Evolutionary conservation across 2,113 vertebrate genomes (phyloP).

Genomic region (Bothrops jararaca): DNA sequence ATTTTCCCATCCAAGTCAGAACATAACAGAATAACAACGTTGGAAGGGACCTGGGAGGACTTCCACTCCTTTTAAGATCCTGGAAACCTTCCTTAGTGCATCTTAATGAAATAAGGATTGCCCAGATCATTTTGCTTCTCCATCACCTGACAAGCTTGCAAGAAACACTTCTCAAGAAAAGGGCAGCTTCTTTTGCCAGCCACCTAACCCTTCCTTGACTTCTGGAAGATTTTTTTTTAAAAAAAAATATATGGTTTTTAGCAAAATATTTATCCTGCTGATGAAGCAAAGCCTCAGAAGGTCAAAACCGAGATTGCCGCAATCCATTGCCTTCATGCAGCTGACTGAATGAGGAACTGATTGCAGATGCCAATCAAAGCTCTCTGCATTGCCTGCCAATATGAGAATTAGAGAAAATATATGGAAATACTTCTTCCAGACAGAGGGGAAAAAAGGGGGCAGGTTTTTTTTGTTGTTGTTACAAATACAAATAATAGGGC

Average conservation of each 20-base stretch:
- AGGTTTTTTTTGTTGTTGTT: background rate
- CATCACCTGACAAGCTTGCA: background rate
- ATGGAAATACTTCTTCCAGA: slow-evolving; percentile 57
- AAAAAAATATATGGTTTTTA: slow-evolving; percentile 65
- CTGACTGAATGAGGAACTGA: slow-evolving; percentile 64
- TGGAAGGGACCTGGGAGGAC: background rate
- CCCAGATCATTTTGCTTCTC: no score
- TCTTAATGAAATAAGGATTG: background rate
- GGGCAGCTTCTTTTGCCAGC: background rate
- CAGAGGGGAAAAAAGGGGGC: slow-evolving; percentile 42
- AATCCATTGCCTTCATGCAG: slow-evolving; percentile 62
- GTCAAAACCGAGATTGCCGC: slow-evolving; percentile 55
- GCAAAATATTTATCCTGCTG: slow-evolving; percentile 71
- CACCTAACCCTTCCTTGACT: slow-evolving; percentile 42
- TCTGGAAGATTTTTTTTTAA: slow-evolving; percentile 33
- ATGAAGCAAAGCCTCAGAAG: slow-evolving; percentile 64
- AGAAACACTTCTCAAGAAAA: no score
- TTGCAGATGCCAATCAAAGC: slow-evolving; percentile 67
- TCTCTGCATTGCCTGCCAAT: slow-evolving; percentile 60
- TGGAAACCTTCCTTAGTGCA: no score
- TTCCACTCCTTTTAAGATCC: background rate
- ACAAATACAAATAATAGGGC: slow-evolving; percentile 37
- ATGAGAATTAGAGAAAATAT: slow-evolving; percentile 66
- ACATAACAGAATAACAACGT: background rate
- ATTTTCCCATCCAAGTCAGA: background rate